These are phyloP conservation scores for Spilosoma lubricipeda DNA, from an alignment of 2,888 invertebrate species.

Conservation along the genomic window DNA sequence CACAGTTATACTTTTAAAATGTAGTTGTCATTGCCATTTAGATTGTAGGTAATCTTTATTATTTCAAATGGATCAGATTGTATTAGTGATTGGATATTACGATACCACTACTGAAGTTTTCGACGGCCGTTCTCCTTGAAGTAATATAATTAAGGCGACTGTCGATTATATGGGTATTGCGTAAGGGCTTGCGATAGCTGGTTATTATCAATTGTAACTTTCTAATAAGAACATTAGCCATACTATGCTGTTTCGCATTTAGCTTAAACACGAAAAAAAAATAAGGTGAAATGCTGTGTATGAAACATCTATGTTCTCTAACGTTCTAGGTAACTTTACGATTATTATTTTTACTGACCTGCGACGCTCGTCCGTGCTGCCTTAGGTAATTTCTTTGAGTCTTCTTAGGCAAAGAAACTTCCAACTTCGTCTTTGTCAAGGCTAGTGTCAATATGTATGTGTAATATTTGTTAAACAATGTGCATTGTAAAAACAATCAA, in stretches of 20 bases:
- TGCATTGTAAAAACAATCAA: background rate
- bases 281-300: too few species aligned
- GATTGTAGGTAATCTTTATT: constrained; percentile 20
- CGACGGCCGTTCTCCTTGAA: constrained; percentile 19
- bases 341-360: background rate
- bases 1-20: constrained; percentile 1
- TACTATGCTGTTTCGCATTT: background rate
- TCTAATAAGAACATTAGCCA: background rate
- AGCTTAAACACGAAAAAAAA: too few species aligned
- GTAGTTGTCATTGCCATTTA: constrained; percentile 34
- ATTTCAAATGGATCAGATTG: constrained; percentile 37
- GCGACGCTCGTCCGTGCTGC: background rate
- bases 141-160: constrained; percentile 5
- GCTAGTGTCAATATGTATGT: background rate
- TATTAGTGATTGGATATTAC: constrained; percentile 4
- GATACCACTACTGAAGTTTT: constrained; percentile 4
- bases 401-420: background rate
- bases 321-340: too few species aligned
- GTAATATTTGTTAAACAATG: background rate
- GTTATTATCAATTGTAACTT: background rate
- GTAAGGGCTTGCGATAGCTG: background rate
- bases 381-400: background rate
- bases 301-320: too few species aligned
- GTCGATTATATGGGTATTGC: background rate
- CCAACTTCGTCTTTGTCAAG: background rate